Conservation (phyloP, 1,140 invertebrate species). For the Notospermus geniculatus region DNA sequence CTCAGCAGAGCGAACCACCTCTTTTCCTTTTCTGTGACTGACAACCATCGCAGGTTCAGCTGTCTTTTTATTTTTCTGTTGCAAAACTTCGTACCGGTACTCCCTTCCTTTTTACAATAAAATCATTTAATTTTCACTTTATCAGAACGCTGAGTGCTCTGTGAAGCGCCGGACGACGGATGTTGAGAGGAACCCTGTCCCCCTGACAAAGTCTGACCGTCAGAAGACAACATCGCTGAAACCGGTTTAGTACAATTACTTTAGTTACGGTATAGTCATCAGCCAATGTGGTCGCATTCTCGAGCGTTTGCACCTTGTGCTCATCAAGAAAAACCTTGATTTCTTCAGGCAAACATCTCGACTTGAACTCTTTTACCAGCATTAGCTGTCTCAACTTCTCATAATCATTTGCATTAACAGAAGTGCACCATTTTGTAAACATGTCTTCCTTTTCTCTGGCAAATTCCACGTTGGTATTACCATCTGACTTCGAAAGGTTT, state of each 20-base stretch:
- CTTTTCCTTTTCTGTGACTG: no score
- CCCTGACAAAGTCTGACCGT: no score
- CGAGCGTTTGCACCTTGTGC: slow-evolving; percentile 17
- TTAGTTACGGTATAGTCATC: slow-evolving; percentile 21
- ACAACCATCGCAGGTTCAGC: no score
- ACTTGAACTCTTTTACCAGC: slow-evolving; percentile 28
- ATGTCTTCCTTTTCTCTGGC: slow-evolving; percentile 22
- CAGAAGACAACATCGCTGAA: no score
- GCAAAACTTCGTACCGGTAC: neutral
- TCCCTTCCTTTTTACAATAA: slow-evolving; percentile 12
- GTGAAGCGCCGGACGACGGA: no score
- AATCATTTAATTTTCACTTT: neutral
- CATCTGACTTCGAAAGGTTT: slow-evolving; percentile 15
- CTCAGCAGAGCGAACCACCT: no score
- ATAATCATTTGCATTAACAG: slow-evolving; percentile 16
- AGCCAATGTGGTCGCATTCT: slow-evolving; percentile 13
- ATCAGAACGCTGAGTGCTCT: neutral
- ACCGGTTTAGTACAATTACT: no score
- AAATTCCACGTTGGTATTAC: slow-evolving; percentile 28
- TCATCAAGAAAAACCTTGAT: slow-evolving; percentile 21
- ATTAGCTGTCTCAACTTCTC: slow-evolving; percentile 27
- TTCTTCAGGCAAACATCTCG: slow-evolving; percentile 12
- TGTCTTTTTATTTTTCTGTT: neutral
- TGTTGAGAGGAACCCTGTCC: neutral
- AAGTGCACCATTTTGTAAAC: slow-evolving; percentile 25